phyloP scores from a whole-genome alignment of 2,113 vertebrate species.

The Choloepus hoffmanni region DNA sequence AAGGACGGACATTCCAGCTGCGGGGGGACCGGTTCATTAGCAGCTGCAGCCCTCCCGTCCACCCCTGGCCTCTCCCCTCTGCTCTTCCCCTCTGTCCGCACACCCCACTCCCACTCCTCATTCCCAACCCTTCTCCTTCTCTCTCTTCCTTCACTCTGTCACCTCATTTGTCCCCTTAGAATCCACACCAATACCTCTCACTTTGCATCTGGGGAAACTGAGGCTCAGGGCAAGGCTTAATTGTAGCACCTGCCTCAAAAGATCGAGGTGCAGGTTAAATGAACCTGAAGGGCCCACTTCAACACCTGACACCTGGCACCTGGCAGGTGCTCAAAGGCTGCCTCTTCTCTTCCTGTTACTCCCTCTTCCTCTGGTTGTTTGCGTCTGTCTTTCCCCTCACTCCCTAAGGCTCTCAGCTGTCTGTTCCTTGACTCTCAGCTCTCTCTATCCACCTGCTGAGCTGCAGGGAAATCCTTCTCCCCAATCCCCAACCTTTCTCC shows the following conservation, averaged over 20 bases:
- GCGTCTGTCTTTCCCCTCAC: background rate
- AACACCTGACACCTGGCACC: background rate
- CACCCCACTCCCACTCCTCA: background rate
- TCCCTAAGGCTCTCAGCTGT: background rate
- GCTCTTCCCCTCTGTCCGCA: background rate
- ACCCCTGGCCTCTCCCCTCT: background rate
- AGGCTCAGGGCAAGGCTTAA: background rate
- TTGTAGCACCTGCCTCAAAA: background rate
- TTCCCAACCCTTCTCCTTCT: background rate
- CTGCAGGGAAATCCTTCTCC: background rate
- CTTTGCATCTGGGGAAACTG: background rate
- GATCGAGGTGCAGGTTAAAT: accelerated
- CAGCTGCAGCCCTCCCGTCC: background rate
- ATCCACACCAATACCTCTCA: background rate
- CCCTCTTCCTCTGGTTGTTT: no score
- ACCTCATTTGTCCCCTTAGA: background rate
- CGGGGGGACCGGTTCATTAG: background rate
- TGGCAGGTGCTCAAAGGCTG: background rate
- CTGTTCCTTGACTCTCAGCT: accelerated
- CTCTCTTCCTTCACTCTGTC: background rate
- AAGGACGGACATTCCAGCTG: background rate
- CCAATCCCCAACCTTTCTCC: no score
- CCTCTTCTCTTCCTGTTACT: background rate
- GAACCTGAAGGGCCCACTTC: accelerated
- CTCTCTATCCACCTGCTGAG: background rate